These are phyloP conservation scores for Papilio polytes DNA, from an alignment of 1,140 invertebrate species.

Conservation along the genomic window DNA sequence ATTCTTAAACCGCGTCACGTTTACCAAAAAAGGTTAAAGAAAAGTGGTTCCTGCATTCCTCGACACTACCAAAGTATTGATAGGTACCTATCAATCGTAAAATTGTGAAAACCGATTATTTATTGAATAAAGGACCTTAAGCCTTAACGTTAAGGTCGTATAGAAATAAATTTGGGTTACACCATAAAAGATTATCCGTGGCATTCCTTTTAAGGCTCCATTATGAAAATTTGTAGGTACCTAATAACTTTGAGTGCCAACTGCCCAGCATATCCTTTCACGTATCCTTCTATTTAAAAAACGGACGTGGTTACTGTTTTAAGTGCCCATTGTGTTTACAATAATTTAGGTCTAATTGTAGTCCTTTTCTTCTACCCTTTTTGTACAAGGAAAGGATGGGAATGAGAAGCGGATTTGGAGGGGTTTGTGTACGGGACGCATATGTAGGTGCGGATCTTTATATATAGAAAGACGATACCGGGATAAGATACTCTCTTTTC, in stretches of 20 bases:
- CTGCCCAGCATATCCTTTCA: slow-evolving; percentile 42
- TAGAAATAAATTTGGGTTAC: slow-evolving; percentile 42
- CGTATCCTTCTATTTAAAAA: slow-evolving; percentile 18
- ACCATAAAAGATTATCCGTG: slow-evolving; percentile 58
- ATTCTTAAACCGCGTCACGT: neutral
- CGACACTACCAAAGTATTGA: slow-evolving; percentile 49
- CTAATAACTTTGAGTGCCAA: slow-evolving; percentile 39
- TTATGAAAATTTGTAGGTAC: slow-evolving; percentile 47
- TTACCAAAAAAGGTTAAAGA: slow-evolving; percentile 49
- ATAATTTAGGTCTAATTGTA: neutral
- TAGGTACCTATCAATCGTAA: slow-evolving; percentile 51
- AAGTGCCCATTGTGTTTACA: slow-evolving; percentile 15
- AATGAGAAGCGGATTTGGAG: too few species aligned
- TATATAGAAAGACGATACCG: too few species aligned
- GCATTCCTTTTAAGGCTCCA: slow-evolving; percentile 56
- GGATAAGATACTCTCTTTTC: too few species aligned
- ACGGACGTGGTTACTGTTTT: slow-evolving; percentile 39
- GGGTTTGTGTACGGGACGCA: too few species aligned
- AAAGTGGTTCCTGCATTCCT: slow-evolving; percentile 63
- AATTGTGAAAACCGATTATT: neutral
- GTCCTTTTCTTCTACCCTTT: too few species aligned
- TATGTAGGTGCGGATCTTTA: too few species aligned
- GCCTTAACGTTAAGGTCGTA: slow-evolving; percentile 35
- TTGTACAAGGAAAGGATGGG: too few species aligned
- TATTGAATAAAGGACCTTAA: slow-evolving; percentile 32